Conservation (phyloP, 2,888 invertebrate genomes). For the Lepidochrysops patricia region DNA sequence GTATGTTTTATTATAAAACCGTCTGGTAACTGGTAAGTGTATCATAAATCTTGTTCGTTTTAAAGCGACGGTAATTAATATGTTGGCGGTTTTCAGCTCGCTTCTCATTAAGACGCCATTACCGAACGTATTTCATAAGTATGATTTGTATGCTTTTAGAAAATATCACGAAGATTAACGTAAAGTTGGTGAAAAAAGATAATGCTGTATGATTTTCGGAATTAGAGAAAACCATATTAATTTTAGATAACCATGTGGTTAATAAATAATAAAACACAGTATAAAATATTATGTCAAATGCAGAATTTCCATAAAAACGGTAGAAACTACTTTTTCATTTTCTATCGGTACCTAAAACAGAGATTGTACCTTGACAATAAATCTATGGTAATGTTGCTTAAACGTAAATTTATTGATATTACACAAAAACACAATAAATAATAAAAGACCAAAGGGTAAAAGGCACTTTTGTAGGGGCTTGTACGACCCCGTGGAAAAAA, state of each 20-base stretch:
- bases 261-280: too few species aligned
- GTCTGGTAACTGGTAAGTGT: background rate
- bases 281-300: background rate
- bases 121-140: slow-evolving; percentile 33
- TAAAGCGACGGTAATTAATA: slow-evolving; percentile 60
- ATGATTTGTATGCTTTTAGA: background rate
- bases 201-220: too few species aligned
- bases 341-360: background rate
- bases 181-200: too few species aligned
- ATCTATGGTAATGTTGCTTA: slow-evolving; percentile 59
- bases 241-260: too few species aligned
- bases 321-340: background rate
- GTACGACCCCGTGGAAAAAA: slow-evolving; percentile 35
- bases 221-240: too few species aligned
- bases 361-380: slow-evolving; percentile 25
- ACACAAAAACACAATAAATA: slow-evolving; percentile 53
- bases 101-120: slow-evolving; percentile 57
- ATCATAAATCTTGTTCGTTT: slow-evolving; percentile 48
- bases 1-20: too few species aligned
- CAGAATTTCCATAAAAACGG: background rate
- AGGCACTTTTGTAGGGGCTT: slow-evolving; percentile 49
- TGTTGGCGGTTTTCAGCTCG: slow-evolving; percentile 45
- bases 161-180: too few species aligned
- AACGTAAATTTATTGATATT: slow-evolving; percentile 60
- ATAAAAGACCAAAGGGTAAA: slow-evolving; percentile 52